A percentile compares a stretch with the other conserved stretches of the same genome.
Conservation (phyloP, 2,888 invertebrate species). For the Nemapogon koenigi region DNA sequence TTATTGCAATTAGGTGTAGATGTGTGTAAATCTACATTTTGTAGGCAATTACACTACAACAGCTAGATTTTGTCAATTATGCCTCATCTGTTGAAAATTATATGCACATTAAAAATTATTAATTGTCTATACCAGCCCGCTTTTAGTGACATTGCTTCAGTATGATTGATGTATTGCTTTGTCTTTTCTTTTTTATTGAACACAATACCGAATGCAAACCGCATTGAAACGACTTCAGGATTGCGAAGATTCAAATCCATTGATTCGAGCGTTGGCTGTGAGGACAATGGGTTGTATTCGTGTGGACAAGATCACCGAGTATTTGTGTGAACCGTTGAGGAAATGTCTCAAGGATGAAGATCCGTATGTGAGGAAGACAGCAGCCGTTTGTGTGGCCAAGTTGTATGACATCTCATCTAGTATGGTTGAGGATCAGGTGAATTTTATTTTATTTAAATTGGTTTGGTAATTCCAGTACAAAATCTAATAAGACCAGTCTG, state of each 20-base stretch:
- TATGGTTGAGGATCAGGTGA: constrained; percentile 66
- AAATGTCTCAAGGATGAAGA: constrained; percentile 96
- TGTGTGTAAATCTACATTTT: too few relatives aligned
- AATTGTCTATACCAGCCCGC: constrained; percentile 29
- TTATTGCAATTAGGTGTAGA: too few relatives aligned
- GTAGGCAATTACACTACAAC: too few relatives aligned
- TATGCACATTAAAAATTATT: constrained; percentile 16
- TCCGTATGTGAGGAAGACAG: constrained; percentile 97
- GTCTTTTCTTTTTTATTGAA: constrained; percentile 25
- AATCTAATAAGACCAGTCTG: neutral
- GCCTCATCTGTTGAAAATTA: too few relatives aligned
- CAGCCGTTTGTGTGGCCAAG: constrained; percentile 99
- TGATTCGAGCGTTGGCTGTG: constrained; percentile 97
- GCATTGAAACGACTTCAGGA: constrained; percentile 69
- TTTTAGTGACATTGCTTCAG: constrained; percentile 43
- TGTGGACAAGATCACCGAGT: constrained; percentile 99
- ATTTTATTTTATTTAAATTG: constrained; percentile 5
- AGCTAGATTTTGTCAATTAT: too few relatives aligned
- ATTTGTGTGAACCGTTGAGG: constrained; percentile 95
- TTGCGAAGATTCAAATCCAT: constrained; percentile 99
- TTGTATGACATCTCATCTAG: constrained; percentile 93
- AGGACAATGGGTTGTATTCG: constrained; percentile 99
- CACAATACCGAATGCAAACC: constrained; percentile 31
- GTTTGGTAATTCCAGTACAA: neutral
- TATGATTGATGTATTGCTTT: constrained; percentile 41